Evolutionary conservation across 1,140 invertebrate species (phyloP), one percentile per base, ranked within the genome.

Genomic region (Drosophila pectinifera): DNA sequence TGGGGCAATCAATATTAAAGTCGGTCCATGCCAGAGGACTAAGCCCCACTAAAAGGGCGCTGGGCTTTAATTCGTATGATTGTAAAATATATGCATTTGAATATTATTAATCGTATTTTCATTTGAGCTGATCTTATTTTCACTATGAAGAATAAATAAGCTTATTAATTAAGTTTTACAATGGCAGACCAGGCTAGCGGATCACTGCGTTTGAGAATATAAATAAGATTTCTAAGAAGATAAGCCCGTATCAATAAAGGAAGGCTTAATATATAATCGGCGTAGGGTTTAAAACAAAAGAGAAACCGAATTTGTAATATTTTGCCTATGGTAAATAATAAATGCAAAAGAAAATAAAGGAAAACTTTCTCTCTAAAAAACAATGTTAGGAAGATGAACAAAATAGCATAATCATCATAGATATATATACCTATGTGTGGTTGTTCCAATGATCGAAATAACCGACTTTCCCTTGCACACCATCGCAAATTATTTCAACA

Each of bases 1-100:
- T 86, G 81, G 73, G 74, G 20, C 64, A 61, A 62, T 69, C 73
- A 63, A 56, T 77, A 69, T 77, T 69, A 77, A 69, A 62, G 31
- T 24, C 24, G 11, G 13, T 26, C 26, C 51, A 0, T 20, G 11
- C 1, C 14, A 16, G 8, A 26, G 41, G 49, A 41, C 10, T 39
- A 6, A 13, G 5, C 49, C 49, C 14, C 13, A 22, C 16, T 20
- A 0, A 20, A 5, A 5, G 5, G 18, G 38, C 18, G 5, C 8
- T 39, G 22, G 34, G 43, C 46, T 75, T 58, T 56, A 43, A 45
- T 20, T 31, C 10, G 7, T 42, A 62, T 31, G 49, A 65, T 73
- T 77, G 22, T 79, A 48, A 84, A 84, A 59, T 55, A 75, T 73
- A 57, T 65, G 46, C 31, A 73, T 68, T 46, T 42, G 49, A 72